Base-by-base conservation (phyloP, 2,797 vertebrate species). In the Hylomyscus alleni region DNA sequence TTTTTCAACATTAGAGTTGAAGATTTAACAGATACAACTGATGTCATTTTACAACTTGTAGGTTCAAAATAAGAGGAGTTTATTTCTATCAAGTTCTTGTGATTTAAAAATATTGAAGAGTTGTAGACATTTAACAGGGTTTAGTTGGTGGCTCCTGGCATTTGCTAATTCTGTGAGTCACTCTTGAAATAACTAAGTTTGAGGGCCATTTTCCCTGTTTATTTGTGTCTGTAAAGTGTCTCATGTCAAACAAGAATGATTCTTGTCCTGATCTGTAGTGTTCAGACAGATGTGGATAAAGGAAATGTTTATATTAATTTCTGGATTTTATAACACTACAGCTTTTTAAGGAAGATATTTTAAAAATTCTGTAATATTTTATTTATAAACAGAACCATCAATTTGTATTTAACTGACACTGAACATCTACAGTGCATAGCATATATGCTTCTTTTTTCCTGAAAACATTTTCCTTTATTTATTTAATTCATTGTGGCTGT, bases 201-300 rank as follows among this genome's bases (percentile, higher is more conserved):
- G 26, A 78, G 14, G 56, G 10, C 34, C 52, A 7, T 62, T 88
- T 88, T 67, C 31, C 40, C 58, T 87, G 11, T 62, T 62, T 90
- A 22, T 54, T 91, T 44, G 34, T 81, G 22, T 96, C 62, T 54
- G 15, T 7, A 83, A 95, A 7, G 4, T 88, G 10, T 87, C 65
- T 95, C 50, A 37, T 88, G 10, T 95, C 94, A 85, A 95, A 92
- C 85, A 24, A 44, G 22, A 85, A 90, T 88, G 77, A 96, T 60
- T 80, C 80, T 86, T 82, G 40, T 31, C 72, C 0, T 50, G 20
- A 92, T n/a, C 3, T 40, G 17, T 26, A 24, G 20, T 17, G 44
- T 4, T 62, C 13, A 24, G 40, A 58, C 3, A 95, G 12, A 34
- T 94, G 37, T 73, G 17, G 19, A 75, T 24, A 90, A 72, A 94